Conservation (phyloP, 64 coral and sea anemone genomes). For the Acropora tenuis region DNA sequence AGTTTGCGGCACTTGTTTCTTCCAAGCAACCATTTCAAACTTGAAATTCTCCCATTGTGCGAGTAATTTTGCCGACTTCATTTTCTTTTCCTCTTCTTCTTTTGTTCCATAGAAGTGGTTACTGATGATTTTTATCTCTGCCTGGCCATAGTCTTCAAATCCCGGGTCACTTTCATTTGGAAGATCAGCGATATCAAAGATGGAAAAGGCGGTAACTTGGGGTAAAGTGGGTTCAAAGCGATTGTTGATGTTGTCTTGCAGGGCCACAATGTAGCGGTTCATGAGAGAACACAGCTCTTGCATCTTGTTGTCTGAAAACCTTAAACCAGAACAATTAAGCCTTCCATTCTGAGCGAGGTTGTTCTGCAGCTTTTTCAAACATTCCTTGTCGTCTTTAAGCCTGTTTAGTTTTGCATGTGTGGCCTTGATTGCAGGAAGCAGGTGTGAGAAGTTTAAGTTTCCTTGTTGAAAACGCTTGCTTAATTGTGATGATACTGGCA, state of each 20-base stretch:
- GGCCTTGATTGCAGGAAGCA: constrained; percentile 48
- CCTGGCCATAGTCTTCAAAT: constrained; percentile 46
- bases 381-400: constrained; percentile 42
- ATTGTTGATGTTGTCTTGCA: constrained; percentile 46
- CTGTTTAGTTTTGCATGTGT: constrained; percentile 44
- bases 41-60: constrained; percentile 55
- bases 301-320: constrained; percentile 52
- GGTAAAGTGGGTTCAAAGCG: constrained; percentile 50
- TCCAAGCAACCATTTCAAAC: constrained; percentile 51
- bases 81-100: constrained; percentile 39
- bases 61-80: constrained; percentile 43
- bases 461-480: constrained; percentile 46
- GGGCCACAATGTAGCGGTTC: constrained; percentile 46
- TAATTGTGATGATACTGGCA: constrained; percentile 54
- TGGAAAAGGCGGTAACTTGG: constrained; percentile 46
- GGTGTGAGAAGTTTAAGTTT: constrained; percentile 51
- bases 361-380: constrained; percentile 48
- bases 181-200: constrained; percentile 45
- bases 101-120: constrained; percentile 48
- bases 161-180: constrained; percentile 45
- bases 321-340: constrained; percentile 36
- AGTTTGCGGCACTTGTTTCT: constrained; percentile 49
- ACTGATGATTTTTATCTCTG: constrained; percentile 35
- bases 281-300: constrained; percentile 51
- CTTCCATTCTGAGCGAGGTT: constrained; percentile 45